These are phyloP conservation scores for Oryctes rhinoceros DNA, from an alignment of 1,140 invertebrate species.

Conservation along the genomic window DNA sequence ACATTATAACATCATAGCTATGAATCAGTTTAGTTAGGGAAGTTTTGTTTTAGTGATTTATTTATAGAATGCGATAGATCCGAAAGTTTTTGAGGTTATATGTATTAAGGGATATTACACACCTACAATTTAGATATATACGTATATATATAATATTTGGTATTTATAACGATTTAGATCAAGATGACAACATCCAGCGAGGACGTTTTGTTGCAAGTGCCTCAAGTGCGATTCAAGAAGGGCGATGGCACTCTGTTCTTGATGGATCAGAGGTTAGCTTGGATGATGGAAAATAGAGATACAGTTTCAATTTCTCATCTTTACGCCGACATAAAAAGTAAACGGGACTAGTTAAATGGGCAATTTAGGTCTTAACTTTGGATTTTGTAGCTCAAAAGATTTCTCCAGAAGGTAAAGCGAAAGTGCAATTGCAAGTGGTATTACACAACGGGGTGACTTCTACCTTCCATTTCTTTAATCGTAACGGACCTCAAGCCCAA, in stretches of 20 bases:
- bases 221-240: constrained; percentile 94
- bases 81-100: background rate
- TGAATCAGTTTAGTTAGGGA: too few relatives aligned
- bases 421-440: constrained; percentile 98
- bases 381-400: constrained; percentile 91
- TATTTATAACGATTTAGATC: background rate
- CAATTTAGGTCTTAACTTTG: constrained; percentile 9
- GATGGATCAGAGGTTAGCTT: constrained; percentile 94
- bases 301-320: constrained; percentile 91
- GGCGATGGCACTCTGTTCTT: constrained; percentile 95
- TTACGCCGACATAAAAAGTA: constrained; percentile 96
- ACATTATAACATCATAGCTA: too few relatives aligned
- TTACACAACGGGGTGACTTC: constrained; percentile 92
- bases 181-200: constrained; percentile 85
- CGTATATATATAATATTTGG: background rate
- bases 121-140: background rate
- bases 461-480: constrained; percentile 98
- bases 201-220: constrained; percentile 92
- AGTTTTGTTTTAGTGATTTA: too few relatives aligned
- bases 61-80: too few relatives aligned
- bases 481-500: constrained; percentile 81
- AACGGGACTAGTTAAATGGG: constrained; percentile 54
- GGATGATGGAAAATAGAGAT: constrained; percentile 93
- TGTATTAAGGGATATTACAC: background rate
- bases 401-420: constrained; percentile 96